These are phyloP conservation scores for Drosophila niveifrons DNA, from an alignment of 2,888 invertebrate species.

Conservation along the genomic window DNA sequence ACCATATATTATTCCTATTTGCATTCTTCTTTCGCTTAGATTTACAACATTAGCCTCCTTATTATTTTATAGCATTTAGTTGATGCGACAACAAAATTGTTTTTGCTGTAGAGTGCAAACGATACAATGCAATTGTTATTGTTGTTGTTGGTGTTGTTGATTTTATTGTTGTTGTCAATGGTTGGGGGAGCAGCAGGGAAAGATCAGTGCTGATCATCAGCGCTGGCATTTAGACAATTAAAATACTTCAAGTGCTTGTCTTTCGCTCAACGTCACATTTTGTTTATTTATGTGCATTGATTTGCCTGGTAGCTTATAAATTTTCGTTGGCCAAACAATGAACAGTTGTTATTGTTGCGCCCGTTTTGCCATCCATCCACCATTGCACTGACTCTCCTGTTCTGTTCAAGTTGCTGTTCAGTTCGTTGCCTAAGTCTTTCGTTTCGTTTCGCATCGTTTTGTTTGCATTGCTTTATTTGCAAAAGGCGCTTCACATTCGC, in stretches of 20 bases:
- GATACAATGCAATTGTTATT: slow-evolving; percentile 55
- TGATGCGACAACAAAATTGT: neutral
- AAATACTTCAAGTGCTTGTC: slow-evolving; percentile 82
- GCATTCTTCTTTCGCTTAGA: neutral
- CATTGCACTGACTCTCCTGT: slow-evolving; percentile 5
- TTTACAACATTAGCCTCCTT: neutral
- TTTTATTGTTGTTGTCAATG: slow-evolving; percentile 45
- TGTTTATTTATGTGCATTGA: slow-evolving; percentile 79
- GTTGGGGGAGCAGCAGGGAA: slow-evolving; percentile 18
- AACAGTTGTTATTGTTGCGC: slow-evolving; percentile 38
- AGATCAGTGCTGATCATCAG: slow-evolving; percentile 64
- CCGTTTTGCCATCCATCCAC: slow-evolving; percentile 15
- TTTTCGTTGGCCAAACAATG: slow-evolving; percentile 72
- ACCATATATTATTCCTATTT: no score
- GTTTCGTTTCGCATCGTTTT: slow-evolving; percentile 60
- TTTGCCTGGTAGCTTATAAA: slow-evolving; percentile 78
- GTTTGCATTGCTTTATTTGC: slow-evolving; percentile 70
- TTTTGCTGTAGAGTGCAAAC: slow-evolving; percentile 52
- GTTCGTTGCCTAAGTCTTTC: slow-evolving; percentile 75
- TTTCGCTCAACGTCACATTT: slow-evolving; percentile 78
- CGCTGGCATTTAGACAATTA: slow-evolving; percentile 82
- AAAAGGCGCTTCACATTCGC: slow-evolving; percentile 44
- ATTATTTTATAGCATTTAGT: neutral
- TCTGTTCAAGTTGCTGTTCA: slow-evolving; percentile 12
- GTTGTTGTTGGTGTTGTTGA: slow-evolving; percentile 27